A percentile compares a stretch with the other conserved stretches of the same genome.
Conservation (phyloP, 2,888 invertebrate species). For the Heliconius sara region DNA sequence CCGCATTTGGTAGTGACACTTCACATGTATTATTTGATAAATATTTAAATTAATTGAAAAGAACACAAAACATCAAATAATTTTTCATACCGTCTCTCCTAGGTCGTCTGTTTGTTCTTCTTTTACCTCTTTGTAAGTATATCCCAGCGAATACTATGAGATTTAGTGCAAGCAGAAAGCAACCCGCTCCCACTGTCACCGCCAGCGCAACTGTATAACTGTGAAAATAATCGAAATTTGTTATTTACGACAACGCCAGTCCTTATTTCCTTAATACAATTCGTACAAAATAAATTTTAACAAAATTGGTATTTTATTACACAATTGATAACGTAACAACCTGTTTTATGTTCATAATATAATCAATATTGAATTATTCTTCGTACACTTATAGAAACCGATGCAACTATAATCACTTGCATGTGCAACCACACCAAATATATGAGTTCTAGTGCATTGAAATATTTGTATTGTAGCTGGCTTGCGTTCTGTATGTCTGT, state of each 20-base stretch:
- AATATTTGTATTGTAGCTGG: too few species aligned
- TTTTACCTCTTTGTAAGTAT: conserved; percentile 88
- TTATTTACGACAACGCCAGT: too few species aligned
- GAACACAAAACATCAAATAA: neutral
- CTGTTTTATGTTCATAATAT: too few species aligned
- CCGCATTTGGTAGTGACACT: neutral
- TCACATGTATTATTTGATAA: neutral
- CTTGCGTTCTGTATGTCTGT: too few species aligned
- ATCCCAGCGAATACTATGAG: conserved; percentile 91
- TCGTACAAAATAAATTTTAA: neutral
- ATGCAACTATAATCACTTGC: too few species aligned
- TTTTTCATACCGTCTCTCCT: conserved; percentile 63
- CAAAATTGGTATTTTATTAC: too few species aligned
- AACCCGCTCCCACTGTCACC: conserved; percentile 90
- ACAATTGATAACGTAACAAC: too few species aligned
- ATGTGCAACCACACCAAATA: too few species aligned
- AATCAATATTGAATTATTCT: too few species aligned
- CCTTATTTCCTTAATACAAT: neutral
- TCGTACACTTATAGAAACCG: too few species aligned
- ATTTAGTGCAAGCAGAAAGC: conserved; percentile 88
- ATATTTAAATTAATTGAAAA: neutral
- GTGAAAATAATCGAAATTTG: neutral
- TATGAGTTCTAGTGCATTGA: too few species aligned
- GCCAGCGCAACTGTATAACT: conserved; percentile 91
- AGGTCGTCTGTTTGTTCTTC: conserved; percentile 65